A percentile compares a stretch with the other conserved stretches of the same genome.
phyloP scores from a whole-genome alignment of 1,140 invertebrate genomes.

The Wiebesia pumilae region DNA sequence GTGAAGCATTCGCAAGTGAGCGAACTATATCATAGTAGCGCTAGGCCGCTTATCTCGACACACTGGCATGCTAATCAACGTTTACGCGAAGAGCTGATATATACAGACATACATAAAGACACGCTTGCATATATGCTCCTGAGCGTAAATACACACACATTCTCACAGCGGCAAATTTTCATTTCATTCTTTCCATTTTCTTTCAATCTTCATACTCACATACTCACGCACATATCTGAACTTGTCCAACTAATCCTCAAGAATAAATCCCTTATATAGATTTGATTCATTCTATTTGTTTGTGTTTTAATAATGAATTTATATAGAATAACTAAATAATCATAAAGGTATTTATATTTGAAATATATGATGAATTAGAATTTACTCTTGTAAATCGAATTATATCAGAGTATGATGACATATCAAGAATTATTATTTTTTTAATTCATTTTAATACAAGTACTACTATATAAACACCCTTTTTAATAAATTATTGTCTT shows the following conservation, averaged over 20 bases:
- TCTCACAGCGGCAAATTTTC: not conserved
- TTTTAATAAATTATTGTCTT: no score
- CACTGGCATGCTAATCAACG: slow-evolving; percentile 61
- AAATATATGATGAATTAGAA: no score
- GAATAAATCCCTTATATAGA: slow-evolving; percentile 56
- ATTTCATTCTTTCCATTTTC: slow-evolving; percentile 44
- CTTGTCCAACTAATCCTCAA: slow-evolving; percentile 60
- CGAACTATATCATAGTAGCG: slow-evolving; percentile 60
- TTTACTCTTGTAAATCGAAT: no score
- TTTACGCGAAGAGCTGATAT: slow-evolving; percentile 16
- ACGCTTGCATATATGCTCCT: slow-evolving; percentile 52
- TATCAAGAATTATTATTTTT: no score
- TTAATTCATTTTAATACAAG: no score
- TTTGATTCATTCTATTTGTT: slow-evolving; percentile 35
- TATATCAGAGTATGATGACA: no score
- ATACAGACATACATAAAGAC: slow-evolving; percentile 30
- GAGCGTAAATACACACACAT: not conserved
- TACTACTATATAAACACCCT: no score
- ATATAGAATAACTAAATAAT: not conserved
- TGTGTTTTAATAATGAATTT: not conserved
- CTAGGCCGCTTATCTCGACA: slow-evolving; percentile 63
- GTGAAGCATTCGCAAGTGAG: slow-evolving; percentile 18
- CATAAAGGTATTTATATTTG: no score
- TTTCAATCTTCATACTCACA: slow-evolving; percentile 38
- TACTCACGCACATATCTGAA: slow-evolving; percentile 46